Conservation (phyloP, 2,888 invertebrate genomes). For the Parelbella ahira region DNA sequence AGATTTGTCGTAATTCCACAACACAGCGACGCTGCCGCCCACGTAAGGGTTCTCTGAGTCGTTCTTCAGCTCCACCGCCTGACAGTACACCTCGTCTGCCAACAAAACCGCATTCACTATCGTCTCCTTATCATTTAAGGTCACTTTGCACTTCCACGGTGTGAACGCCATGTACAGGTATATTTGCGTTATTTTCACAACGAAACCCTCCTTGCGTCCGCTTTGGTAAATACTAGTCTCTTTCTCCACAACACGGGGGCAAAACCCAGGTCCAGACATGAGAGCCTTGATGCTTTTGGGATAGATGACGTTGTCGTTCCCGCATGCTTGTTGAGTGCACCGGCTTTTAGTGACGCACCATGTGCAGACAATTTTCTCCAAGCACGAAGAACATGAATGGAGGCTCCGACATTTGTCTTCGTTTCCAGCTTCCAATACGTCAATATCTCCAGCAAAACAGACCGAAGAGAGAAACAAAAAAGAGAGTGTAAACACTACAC, state of each 20-base stretch:
- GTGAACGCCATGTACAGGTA: conserved; percentile 65
- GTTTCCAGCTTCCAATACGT: not conserved
- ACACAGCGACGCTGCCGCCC: conserved; percentile 48
- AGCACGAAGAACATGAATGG: conserved; percentile 51
- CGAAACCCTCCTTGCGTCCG: conserved; percentile 45
- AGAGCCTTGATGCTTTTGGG: conserved; percentile 48
- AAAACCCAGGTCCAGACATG: conserved; percentile 57
- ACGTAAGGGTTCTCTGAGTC: conserved; percentile 42
- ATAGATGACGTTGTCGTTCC: conserved; percentile 62
- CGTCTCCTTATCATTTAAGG: conserved; percentile 38
- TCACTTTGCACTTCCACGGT: conserved; percentile 57
- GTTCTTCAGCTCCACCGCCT: conserved; percentile 47
- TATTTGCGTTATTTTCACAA: conserved; percentile 60
- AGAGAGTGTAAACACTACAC: not conserved
- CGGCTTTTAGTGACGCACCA: conserved; percentile 66
- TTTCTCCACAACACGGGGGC: conserved; percentile 50
- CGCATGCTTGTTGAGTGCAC: conserved; percentile 58
- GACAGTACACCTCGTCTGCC: conserved; percentile 53
- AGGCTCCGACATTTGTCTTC: conserved; percentile 34
- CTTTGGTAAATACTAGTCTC: conserved; percentile 46
- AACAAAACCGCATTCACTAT: conserved; percentile 45
- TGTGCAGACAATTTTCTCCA: conserved; percentile 47
- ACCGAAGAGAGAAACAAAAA: not conserved
- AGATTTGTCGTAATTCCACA: conserved; percentile 57
- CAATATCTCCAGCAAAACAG: conserved; percentile 5